Evolutionary conservation across 2,797 vertebrate genomes (phyloP).

Genomic region (Miichthys miiuy): DNA sequence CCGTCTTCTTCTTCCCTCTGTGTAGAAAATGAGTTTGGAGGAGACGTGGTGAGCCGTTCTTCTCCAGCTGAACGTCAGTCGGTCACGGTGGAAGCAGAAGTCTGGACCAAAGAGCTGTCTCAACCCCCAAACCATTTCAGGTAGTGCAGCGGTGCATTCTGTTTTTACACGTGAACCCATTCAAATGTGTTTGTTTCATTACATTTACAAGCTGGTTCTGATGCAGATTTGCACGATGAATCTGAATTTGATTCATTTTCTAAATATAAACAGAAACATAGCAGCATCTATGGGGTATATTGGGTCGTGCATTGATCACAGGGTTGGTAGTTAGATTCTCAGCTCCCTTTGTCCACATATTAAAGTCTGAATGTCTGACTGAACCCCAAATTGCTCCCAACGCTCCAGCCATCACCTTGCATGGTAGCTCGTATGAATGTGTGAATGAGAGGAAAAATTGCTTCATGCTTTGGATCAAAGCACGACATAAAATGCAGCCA

Average conservation of each 20-base stretch:
- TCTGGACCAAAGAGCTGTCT: slow-evolving; percentile 87
- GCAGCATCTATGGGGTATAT: neutral
- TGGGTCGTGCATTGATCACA: neutral
- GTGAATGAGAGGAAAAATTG: neutral
- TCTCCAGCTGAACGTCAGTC: slow-evolving; percentile 78
- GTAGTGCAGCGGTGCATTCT: slow-evolving; percentile 73
- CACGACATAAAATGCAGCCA: neutral
- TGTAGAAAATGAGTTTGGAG: slow-evolving; percentile 91
- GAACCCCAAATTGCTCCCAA: neutral
- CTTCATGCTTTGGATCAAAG: neutral
- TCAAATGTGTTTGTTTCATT: neutral
- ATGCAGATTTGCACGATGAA: neutral
- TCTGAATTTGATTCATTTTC: neutral
- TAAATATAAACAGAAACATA: neutral
- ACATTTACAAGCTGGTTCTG: neutral
- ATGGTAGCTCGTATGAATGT: no score
- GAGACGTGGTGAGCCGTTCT: slow-evolving; percentile 87
- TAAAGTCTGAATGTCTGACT: neutral
- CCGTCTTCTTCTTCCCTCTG: slow-evolving; percentile 62
- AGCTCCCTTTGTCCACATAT: neutral
- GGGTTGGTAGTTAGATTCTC: neutral
- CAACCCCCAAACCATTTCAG: slow-evolving; percentile 86
- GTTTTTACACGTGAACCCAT: neutral
- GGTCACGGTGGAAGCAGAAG: slow-evolving; percentile 81
- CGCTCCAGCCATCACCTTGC: neutral